These are phyloP conservation scores for Centropus bengalensis DNA, from an alignment of 2,113 vertebrate genomes.

Conservation along the genomic window DNA sequence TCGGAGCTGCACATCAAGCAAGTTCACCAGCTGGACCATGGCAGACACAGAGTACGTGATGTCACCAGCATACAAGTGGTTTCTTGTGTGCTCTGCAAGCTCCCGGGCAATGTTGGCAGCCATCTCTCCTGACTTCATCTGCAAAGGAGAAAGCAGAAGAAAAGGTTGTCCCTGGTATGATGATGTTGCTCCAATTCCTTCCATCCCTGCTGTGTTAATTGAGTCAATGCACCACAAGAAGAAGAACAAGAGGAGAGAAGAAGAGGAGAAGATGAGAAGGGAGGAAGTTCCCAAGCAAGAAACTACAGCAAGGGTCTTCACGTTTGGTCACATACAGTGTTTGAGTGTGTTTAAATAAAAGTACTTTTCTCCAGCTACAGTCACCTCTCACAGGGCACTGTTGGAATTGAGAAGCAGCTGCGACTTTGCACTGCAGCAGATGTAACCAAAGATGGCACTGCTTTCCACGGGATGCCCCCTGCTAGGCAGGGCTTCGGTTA, in stretches of 20 bases:
- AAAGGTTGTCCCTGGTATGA: neutral
- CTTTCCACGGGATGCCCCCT: neutral
- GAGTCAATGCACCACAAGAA: neutral
- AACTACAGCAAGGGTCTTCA: accelerated
- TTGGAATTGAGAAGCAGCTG: neutral
- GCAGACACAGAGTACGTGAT: conserved; percentile 91
- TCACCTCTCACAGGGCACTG: neutral
- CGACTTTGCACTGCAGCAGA: neutral
- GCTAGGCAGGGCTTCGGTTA: neutral
- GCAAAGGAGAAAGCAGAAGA: neutral
- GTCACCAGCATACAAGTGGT: conserved; percentile 90
- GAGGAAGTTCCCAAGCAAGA: neutral
- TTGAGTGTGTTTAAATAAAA: neutral
- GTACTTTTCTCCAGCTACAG: neutral
- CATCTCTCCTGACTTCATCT: conserved; percentile 92
- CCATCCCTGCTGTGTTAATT: too few relatives aligned
- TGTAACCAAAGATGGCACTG: neutral
- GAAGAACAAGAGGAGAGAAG: neutral
- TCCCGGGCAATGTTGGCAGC: conserved; percentile 95
- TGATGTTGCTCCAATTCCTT: neutral
- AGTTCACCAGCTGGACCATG: conserved; percentile 94
- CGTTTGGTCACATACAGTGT: neutral
- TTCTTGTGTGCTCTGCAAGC: conserved; percentile 92
- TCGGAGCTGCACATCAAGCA: conserved; percentile 92
- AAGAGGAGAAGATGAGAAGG: neutral